Base-by-base conservation (phyloP, 1,140 invertebrate species). In the Choristoneura fumiferana region DNA sequence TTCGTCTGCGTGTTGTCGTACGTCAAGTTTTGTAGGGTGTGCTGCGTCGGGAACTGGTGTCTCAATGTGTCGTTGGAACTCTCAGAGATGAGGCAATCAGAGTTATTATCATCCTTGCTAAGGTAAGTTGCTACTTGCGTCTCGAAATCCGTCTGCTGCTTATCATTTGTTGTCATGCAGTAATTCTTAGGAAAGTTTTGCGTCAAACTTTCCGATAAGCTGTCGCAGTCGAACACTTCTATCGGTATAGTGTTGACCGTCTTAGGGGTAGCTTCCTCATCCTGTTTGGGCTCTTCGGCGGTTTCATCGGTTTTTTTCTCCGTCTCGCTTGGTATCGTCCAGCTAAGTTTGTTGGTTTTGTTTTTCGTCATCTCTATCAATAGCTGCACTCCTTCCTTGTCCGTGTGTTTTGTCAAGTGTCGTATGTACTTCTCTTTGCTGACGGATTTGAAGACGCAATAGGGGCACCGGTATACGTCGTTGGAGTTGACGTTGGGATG, bases 391-490 rank as follows among this genome's bases (percentile, higher is more conserved):
- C 73, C 78, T 65, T 88, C 76, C 65, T 89, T 83, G 55, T 88
- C 80, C 10, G 69, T 64, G 54, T 91, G 89, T 8, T 73, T 84
- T 8, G 78, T 78, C 8, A 90, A 64, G 68, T 91, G 90, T 0
- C 76, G 55, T 0, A 83, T 55, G 63, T 88, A 92, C 63, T 92
- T 91, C 13, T 90, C 89, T 63, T 91, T 90, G 67, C 80, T 92
- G 9, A 92, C 82, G 3, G 90, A 84, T 61, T 90, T 90, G 70
- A 90, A 92, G 33, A 85, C 73, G 63, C 91, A 92, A 49, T 89
- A 88, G 0, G 82, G 75, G 63, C 91, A 92, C 4, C 84, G 82
- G 55, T 91, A 90, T 35, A 92, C 71, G 10, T 91, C 78, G 35
- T 78, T 80, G 6, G 87, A 84, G 54, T 87, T 87, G 12, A 91